phyloP scores from a whole-genome alignment of 2,797 vertebrate genomes.

The Lindbergichthys nudifrons region DNA sequence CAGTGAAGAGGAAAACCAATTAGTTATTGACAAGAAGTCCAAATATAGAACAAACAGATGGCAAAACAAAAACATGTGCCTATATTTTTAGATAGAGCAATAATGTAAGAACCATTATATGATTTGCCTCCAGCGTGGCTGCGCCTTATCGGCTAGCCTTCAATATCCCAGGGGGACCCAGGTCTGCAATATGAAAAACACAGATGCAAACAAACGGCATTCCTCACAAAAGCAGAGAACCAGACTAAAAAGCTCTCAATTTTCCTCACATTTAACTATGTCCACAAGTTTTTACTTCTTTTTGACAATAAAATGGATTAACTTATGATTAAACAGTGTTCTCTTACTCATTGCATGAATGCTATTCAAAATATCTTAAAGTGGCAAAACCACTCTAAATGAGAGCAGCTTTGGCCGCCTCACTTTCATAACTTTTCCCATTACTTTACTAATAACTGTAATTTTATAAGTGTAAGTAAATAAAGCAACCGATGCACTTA shows the following conservation, averaged over 20 bases:
- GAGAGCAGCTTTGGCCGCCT: conserved; percentile 42
- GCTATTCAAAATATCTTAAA: conserved; percentile 17
- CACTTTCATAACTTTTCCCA: neutral
- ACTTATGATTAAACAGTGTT: conserved; percentile 25
- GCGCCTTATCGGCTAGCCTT: conserved; percentile 90
- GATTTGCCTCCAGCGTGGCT: conserved; percentile 89
- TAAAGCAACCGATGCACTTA: conserved; percentile 48
- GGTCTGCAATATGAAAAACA: conserved; percentile 92
- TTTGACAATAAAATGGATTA: conserved; percentile 24
- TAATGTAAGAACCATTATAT: conserved; percentile 88
- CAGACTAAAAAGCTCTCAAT: conserved; percentile 61
- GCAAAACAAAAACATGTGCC: conserved; percentile 78
- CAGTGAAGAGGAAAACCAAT: conserved; percentile 57
- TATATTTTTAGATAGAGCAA: conserved; percentile 85
- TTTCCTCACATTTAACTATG: conserved; percentile 50
- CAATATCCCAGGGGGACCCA: conserved; percentile 90
- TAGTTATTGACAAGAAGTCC: conserved; percentile 61
- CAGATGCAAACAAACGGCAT: conserved; percentile 90
- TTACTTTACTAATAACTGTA: neutral
- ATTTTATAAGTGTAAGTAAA: conserved; percentile 18
- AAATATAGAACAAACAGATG: conserved; percentile 70
- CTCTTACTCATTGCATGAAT: conserved; percentile 14
- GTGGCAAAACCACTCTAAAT: conserved; percentile 9
- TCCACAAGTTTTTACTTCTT: conserved; percentile 40
- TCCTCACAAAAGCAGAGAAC: conserved; percentile 85